Conservation (phyloP, 2,888 invertebrate genomes). For the Andrena dorsata region DNA sequence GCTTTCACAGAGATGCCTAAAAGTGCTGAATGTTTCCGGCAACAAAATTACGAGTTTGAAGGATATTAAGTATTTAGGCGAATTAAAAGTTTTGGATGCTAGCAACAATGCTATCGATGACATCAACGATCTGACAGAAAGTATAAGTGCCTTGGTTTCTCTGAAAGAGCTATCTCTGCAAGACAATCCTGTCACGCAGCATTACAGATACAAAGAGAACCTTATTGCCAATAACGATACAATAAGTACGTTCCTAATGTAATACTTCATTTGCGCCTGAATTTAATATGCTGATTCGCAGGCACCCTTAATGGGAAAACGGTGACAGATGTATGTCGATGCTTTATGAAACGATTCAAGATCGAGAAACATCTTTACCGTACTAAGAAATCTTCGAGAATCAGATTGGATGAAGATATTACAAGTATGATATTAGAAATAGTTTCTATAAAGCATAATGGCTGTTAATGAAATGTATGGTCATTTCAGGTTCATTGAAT, state of each 20-base stretch:
- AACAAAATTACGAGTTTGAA: slow-evolving; percentile 87
- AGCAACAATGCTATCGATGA: slow-evolving; percentile 87
- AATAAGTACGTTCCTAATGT: slow-evolving; percentile 85
- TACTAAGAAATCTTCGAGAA: slow-evolving; percentile 70
- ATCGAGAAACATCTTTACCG: slow-evolving; percentile 85
- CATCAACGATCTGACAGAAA: slow-evolving; percentile 86
- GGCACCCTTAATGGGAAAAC: slow-evolving; percentile 88
- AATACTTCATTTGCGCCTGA: slow-evolving; percentile 10
- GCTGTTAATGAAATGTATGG: slow-evolving; percentile 7
- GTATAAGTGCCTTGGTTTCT: slow-evolving; percentile 86
- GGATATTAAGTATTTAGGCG: slow-evolving; percentile 86
- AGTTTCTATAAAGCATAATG: background rate
- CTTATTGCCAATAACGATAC: slow-evolving; percentile 88
- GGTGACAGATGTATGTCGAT: slow-evolving; percentile 87
- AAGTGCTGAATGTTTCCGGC: slow-evolving; percentile 88
- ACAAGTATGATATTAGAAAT: slow-evolving; percentile 58
- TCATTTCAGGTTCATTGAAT: slow-evolving; percentile 78
- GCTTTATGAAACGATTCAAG: slow-evolving; percentile 88
- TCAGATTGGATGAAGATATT: slow-evolving; percentile 77
- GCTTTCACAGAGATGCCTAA: slow-evolving; percentile 86
- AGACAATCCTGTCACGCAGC: slow-evolving; percentile 89
- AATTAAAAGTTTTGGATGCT: slow-evolving; percentile 87
- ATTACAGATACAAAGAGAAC: slow-evolving; percentile 89
- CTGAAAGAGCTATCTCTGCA: slow-evolving; percentile 87
- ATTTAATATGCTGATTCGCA: slow-evolving; percentile 75